These are phyloP conservation scores for Melanotaenia boesemani DNA, from an alignment of 2,797 vertebrate species.

Conservation along the genomic window DNA sequence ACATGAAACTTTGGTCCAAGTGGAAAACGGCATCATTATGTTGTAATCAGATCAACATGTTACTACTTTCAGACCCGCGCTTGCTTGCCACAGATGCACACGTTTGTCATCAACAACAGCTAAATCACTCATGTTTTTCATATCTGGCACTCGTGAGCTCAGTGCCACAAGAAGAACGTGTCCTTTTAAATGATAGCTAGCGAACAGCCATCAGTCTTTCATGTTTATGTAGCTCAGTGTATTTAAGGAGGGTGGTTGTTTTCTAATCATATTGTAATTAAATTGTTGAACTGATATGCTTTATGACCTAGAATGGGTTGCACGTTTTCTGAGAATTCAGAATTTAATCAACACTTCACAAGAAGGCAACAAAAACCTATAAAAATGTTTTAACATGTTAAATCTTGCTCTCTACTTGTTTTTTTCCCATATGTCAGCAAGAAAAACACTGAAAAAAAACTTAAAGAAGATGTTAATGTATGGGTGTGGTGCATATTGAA, in stretches of 20 bases:
- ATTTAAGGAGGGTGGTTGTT: slow-evolving; percentile 15
- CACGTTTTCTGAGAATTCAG: not conserved
- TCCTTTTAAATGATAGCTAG: slow-evolving; percentile 1
- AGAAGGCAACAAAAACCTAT: not conserved
- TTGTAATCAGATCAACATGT: slow-evolving; percentile 49
- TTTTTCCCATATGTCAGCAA: not conserved
- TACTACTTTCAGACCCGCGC: slow-evolving; percentile 34
- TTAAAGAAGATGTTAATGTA: slow-evolving; percentile 15
- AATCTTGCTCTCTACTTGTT: not conserved
- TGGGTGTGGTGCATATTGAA: not conserved
- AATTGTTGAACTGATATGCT: not conserved
- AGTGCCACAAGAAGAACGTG: not conserved
- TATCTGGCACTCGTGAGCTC: slow-evolving; percentile 15
- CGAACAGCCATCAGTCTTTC: not conserved
- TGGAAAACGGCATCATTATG: slow-evolving; percentile 52
- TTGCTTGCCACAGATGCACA: slow-evolving; percentile 18
- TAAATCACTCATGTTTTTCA: slow-evolving; percentile 36
- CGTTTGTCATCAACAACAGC: slow-evolving; percentile 35
- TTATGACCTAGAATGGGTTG: not conserved
- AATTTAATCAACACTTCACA: not conserved
- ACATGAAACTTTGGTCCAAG: slow-evolving; percentile 26
- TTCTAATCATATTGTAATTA: not conserved
- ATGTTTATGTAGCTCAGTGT: not conserved
- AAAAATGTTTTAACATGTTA: not conserved
- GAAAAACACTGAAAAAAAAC: not conserved